These are phyloP conservation scores for Sminthurinus aureus DNA, from an alignment of 2,888 invertebrate genomes.

Conservation along the genomic window DNA sequence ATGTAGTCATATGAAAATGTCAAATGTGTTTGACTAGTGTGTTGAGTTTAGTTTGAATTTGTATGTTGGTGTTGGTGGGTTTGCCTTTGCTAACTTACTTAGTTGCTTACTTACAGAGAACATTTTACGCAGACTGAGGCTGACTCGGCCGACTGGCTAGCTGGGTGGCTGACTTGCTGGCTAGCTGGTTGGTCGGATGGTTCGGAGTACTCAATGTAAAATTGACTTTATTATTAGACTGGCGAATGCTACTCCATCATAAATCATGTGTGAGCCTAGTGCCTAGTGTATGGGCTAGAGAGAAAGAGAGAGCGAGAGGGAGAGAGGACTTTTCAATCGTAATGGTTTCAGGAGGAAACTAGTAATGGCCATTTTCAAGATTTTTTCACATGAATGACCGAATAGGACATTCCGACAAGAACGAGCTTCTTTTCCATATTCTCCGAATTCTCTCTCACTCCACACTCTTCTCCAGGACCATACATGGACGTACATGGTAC, in stretches of 20 bases:
- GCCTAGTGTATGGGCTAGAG: conserved; percentile 31
- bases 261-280: conserved; percentile 41
- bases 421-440: not conserved
- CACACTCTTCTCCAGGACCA: too few relatives aligned
- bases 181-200: not conserved
- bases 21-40: too few relatives aligned
- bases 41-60: conserved; percentile 15
- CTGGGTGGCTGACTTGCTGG: too few relatives aligned
- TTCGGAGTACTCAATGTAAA: conserved; percentile 42
- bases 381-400: conserved; percentile 55
- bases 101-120: too few relatives aligned
- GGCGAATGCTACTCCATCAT: conserved; percentile 47
- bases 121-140: too few relatives aligned
- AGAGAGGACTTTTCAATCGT: conserved; percentile 42
- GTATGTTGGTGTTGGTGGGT: not conserved
- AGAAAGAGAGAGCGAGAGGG: too few relatives aligned
- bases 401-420: conserved; percentile 49
- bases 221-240: conserved; percentile 54
- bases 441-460: too few relatives aligned
- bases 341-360: conserved; percentile 48
- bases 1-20: too few relatives aligned
- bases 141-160: too few relatives aligned
- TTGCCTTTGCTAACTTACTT: not conserved
- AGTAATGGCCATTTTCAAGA: conserved; percentile 52
- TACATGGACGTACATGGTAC: conserved; percentile 5